Conservation (phyloP, 2,113 vertebrate species). For the Alosa alosa region DNA sequence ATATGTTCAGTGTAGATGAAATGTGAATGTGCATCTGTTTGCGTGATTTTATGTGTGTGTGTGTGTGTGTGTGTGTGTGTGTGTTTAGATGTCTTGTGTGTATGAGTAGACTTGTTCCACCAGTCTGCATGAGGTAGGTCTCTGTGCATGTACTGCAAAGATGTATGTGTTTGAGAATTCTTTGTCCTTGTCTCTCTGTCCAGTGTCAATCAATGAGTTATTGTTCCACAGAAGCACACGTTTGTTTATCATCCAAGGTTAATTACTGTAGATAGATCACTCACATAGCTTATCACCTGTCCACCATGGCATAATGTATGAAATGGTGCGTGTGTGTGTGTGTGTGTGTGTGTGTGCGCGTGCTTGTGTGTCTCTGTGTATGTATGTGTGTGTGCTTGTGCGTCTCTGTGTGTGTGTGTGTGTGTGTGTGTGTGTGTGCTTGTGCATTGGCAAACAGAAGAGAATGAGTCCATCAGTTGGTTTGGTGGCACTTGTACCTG, state of each 20-base stretch:
- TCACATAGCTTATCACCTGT: too few species aligned
- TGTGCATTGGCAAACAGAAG: constrained; percentile 6
- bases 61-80: neutral
- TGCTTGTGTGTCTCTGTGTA: constrained; percentile 23
- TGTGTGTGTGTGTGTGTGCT: neutral
- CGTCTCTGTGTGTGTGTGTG: neutral
- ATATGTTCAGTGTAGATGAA: neutral
- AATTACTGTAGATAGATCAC: too few species aligned
- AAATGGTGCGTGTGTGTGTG: neutral
- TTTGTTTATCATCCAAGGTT: too few species aligned
- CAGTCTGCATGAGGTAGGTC: neutral
- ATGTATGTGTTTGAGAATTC: neutral
- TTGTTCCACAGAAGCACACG: too few species aligned
- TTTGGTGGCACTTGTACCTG: constrained; percentile 43
- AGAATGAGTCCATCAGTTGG: constrained; percentile 22
- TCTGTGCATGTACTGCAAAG: neutral
- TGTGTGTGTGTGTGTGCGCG: constrained; percentile 26
- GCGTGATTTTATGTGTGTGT: neutral
- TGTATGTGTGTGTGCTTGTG: constrained; percentile 24
- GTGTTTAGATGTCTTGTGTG: neutral
- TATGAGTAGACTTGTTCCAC: neutral
- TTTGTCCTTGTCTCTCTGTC: neutral
- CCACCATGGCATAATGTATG: neutral
- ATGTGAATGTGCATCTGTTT: neutral
- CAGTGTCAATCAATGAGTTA: too few species aligned